Evolutionary conservation across 1,140 invertebrate genomes (phyloP).

Genomic region (Panulirus ornatus): DNA sequence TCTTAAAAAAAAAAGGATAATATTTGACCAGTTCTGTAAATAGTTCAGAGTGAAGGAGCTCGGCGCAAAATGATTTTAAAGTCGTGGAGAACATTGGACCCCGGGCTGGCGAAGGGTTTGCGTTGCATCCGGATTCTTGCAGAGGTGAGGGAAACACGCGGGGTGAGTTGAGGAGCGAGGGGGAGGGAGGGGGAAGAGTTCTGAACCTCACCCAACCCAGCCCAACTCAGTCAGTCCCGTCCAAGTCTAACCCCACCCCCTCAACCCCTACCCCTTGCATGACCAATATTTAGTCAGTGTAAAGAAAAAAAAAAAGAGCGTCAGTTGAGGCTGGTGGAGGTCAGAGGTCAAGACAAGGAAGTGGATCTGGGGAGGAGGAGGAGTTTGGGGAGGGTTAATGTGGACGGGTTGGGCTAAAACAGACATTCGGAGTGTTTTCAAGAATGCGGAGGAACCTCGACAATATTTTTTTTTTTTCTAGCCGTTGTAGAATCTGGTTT

Average conservation of each 20-base stretch:
- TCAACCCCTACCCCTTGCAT: background rate
- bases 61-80: no score
- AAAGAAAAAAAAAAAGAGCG: background rate
- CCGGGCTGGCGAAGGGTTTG: background rate
- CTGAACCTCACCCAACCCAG: no score
- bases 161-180: background rate
- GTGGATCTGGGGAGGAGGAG: background rate
- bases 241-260: no score
- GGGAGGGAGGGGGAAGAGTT: background rate
- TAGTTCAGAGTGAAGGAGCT: no score
- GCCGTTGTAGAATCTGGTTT: no score
- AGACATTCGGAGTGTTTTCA: no score
- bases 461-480: no score
- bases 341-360: constrained; percentile 1
- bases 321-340: constrained; percentile 1
- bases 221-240: no score
- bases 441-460: no score
- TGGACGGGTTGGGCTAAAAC: constrained; percentile 2
- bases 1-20: no score
- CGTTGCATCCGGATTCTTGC: background rate
- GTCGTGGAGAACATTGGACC: background rate
- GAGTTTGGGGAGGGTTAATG: background rate
- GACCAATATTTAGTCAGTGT: constrained; percentile 14
- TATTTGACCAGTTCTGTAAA: no score
- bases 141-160: background rate